Percentiles rank a stretch among this genome's conserved stretches.
These are phyloP conservation scores for Myotis vivesi DNA, from an alignment of 2,797 vertebrate species.

Conservation along the genomic window DNA sequence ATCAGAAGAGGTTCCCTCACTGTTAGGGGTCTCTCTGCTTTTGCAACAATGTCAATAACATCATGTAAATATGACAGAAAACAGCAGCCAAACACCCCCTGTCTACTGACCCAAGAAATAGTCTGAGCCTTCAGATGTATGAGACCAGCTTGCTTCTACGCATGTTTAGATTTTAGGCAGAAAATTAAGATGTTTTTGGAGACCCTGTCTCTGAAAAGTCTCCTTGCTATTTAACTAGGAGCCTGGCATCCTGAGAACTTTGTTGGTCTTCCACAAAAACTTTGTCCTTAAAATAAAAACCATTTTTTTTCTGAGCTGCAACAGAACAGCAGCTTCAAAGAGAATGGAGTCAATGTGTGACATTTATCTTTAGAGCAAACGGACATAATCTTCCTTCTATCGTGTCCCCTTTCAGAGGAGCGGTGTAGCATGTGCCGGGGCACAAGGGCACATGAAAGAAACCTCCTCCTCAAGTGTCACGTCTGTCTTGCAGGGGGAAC, in stretches of 20 bases:
- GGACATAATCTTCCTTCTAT: conserved; percentile 51
- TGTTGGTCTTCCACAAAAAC: conserved; percentile 58
- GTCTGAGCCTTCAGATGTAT: background rate
- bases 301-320: conserved; percentile 64
- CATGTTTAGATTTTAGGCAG: conserved; percentile 20
- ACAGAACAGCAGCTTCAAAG: conserved; percentile 69
- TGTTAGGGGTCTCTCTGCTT: background rate
- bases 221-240: conserved; percentile 31
- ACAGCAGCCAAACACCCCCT: background rate
- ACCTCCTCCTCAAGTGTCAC: conserved; percentile 61
- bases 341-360: conserved; percentile 69
- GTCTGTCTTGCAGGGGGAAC: conserved; percentile 50
- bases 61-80: conserved; percentile 30
- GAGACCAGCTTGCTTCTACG: background rate
- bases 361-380: conserved; percentile 79
- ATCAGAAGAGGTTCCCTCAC: background rate
- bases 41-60: conserved; percentile 40
- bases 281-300: conserved; percentile 72
- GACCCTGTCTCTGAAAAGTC: background rate
- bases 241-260: conserved; percentile 27
- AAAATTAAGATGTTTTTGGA: conserved; percentile 8
- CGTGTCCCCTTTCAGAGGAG: conserved; percentile 52
- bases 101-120: background rate
- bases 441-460: conserved; percentile 66
- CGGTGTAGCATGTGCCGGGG: conserved; percentile 49